Evolutionary conservation across 2,113 vertebrate genomes (phyloP).

Genomic region (Craseonycteris thonglongyai): DNA sequence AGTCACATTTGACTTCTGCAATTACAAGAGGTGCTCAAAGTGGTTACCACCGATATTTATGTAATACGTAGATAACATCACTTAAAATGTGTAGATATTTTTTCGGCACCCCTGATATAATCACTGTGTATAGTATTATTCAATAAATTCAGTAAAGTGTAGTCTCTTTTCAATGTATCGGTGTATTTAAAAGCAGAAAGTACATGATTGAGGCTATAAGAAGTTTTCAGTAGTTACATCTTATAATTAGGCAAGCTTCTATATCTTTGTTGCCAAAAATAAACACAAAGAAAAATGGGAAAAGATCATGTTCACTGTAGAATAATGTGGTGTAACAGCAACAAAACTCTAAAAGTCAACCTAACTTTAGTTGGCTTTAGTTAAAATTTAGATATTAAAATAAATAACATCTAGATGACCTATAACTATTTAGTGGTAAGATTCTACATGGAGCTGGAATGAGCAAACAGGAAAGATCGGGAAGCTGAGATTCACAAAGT

Average conservation of each 20-base stretch:
- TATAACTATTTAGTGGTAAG: neutral
- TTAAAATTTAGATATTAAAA: conserved; percentile 17
- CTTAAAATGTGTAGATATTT: too few relatives aligned
- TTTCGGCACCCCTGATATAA: too few relatives aligned
- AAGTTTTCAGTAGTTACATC: neutral
- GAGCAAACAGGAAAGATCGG: neutral
- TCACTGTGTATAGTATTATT: neutral
- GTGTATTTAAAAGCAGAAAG: neutral
- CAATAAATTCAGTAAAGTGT: neutral
- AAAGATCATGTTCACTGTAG: neutral
- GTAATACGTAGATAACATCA: too few relatives aligned
- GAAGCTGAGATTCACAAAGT: neutral
- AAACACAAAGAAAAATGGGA: neutral
- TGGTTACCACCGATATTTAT: too few relatives aligned
- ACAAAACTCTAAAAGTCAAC: neutral
- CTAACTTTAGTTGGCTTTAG: neutral
- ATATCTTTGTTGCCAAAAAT: neutral
- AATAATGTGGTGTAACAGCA: neutral
- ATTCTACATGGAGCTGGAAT: neutral
- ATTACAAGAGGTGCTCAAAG: too few relatives aligned
- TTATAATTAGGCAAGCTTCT: neutral
- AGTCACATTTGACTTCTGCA: too few relatives aligned
- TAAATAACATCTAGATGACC: neutral
- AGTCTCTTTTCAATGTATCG: neutral
- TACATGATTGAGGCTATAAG: neutral